Percentiles rank a stretch among this genome's conserved stretches.
These are phyloP conservation scores for Pammene aurita DNA, from an alignment of 2,888 invertebrate species.

Conservation along the genomic window DNA sequence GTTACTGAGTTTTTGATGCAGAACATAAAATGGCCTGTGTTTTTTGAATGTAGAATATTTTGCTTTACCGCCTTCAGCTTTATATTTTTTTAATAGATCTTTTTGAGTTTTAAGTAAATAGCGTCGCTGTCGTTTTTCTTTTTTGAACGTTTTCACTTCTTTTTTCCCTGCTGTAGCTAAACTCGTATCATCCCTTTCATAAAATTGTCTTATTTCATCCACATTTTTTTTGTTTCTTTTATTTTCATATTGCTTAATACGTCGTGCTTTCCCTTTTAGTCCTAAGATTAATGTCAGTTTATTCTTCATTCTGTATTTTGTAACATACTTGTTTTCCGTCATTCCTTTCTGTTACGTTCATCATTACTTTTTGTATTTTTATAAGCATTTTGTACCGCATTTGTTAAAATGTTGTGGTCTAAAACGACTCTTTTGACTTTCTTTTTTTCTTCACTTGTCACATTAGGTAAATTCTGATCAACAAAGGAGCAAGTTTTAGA, in stretches of 20 bases:
- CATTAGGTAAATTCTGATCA: constrained; percentile 1
- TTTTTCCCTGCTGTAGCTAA: constrained; percentile 45
- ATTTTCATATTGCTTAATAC: too few species aligned
- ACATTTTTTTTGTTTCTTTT: too few species aligned
- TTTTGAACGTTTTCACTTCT: constrained; percentile 42
- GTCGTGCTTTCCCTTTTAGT: too few species aligned
- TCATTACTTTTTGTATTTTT: neutral
- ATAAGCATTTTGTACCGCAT: neutral
- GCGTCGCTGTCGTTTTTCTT: too few species aligned
- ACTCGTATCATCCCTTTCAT: constrained; percentile 42
- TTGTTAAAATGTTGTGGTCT: neutral
- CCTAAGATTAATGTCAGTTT: too few species aligned
- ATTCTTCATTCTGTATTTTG: neutral
- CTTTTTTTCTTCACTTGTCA: neutral
- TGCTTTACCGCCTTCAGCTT: constrained; percentile 42
- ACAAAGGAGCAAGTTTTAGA: neutral
- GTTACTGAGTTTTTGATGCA: constrained; percentile 43
- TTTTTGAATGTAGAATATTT: constrained; percentile 44
- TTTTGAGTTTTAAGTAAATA: too few species aligned
- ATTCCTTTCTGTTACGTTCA: neutral
- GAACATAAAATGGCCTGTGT: constrained; percentile 46
- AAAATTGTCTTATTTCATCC: constrained; percentile 39
- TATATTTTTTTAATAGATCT: constrained; percentile 46
- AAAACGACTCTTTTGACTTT: neutral
- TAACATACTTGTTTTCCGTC: neutral